phyloP scores from a whole-genome alignment of 2,113 vertebrate genomes.

The Hyaena hyaena region DNA sequence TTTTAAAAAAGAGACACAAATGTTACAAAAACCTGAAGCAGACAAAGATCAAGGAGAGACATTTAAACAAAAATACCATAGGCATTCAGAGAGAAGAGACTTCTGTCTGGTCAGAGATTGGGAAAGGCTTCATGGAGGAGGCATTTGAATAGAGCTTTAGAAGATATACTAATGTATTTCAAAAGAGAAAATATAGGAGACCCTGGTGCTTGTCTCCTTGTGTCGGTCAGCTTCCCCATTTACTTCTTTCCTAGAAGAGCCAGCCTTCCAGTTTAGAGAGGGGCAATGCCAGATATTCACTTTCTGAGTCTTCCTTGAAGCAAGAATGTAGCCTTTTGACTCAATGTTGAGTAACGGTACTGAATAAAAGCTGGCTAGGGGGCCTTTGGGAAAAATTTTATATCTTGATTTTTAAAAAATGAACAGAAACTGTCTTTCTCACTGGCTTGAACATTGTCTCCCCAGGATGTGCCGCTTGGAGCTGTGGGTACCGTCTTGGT shows the following conservation, averaged over 20 bases:
- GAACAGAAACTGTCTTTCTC: background rate
- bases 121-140: background rate
- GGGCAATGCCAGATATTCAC: background rate
- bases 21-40: background rate
- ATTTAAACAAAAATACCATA: background rate
- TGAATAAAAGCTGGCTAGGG: background rate
- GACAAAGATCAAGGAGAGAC: background rate
- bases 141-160: background rate
- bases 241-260: background rate
- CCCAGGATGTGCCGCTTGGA: background rate
- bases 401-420: background rate
- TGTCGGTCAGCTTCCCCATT: background rate
- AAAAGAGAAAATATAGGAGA: slow-evolving; percentile 25
- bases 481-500: background rate
- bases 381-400: background rate
- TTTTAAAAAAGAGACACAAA: too few relatives aligned
- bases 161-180: background rate
- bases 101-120: background rate
- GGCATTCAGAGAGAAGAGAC: background rate
- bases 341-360: background rate
- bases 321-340: background rate
- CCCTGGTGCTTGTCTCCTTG: background rate
- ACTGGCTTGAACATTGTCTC: background rate
- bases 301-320: background rate
- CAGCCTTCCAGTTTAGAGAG: background rate